Base-by-base conservation (phyloP, 2,797 vertebrate species). In the Fistularia tabacaria region DNA sequence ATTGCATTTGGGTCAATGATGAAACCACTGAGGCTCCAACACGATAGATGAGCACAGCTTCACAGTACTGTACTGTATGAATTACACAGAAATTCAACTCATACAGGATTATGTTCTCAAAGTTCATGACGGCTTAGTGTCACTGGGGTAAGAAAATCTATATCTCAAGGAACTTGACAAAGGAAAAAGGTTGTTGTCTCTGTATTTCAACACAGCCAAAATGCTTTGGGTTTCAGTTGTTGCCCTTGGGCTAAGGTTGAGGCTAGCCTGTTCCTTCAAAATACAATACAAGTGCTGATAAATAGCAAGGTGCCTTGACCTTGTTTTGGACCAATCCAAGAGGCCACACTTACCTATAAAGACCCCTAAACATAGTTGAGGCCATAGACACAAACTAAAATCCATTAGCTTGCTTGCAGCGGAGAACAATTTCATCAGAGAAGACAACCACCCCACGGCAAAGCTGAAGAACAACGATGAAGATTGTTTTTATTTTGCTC, bases 281-380 rank as follows among this genome's bases (percentile, higher is more conserved):
- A 69, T 58, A 87, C 84, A 87, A 86, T 80, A 52, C 66, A 71
- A 54, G 62, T 82, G 66, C 82, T 83, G 60, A 72, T 51, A 70
- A 63, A 79, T 57, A 66, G 60, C 37, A 71, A 79, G 62, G 38
- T 54, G 44, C 49, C 60, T 42, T 89, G 82, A 85, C 86, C 89
- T 86, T 86, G 38, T 87, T 91, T 85, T 83, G 62, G 71, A 63
- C 81, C 82, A 83, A 85, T 87, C 85, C 72, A 51, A 73, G 60
- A 51, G 41, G 70, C 72, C 53, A 56, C 7, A 55, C 52, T 53
- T 51, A 47, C 39, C 57, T 89, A 90, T 89, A 90, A 89, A 92
- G 81, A 69, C 66, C 64, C 59, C 73, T 39, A 49, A 70, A 58
- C 36, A 54, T 54, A 62, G 14, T 8, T 51, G 7, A 4, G 25